phyloP scores from a whole-genome alignment of 2,888 invertebrate species.

The Idaea straminata region DNA sequence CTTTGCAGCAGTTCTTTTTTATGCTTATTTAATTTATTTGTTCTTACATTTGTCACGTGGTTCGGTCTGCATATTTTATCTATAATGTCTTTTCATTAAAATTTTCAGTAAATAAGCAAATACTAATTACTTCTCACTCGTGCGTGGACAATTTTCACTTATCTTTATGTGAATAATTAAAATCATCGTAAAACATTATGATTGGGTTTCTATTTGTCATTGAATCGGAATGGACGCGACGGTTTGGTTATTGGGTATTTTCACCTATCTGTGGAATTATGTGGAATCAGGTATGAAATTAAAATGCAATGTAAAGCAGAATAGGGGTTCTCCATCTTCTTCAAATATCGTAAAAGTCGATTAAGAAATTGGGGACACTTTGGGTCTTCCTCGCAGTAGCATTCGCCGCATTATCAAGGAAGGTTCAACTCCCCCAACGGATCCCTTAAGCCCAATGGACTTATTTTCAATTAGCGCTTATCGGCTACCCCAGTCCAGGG shows the following conservation, averaged over 20 bases:
- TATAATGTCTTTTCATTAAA: slow-evolving; percentile 8
- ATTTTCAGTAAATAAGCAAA: background rate
- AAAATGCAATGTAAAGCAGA: background rate
- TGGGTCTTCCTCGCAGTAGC: no score
- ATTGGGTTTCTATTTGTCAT: slow-evolving; percentile 11
- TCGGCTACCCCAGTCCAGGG: no score
- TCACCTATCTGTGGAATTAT: slow-evolving; percentile 9
- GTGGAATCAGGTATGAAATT: slow-evolving; percentile 12
- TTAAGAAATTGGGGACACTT: no score
- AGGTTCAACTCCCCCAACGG: no score
- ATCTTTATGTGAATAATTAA: slow-evolving; percentile 21
- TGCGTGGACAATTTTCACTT: slow-evolving; percentile 29
- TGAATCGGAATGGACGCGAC: slow-evolving; percentile 8
- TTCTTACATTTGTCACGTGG: background rate
- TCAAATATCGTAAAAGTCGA: no score
- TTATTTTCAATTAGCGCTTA: no score
- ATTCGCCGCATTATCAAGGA: no score
- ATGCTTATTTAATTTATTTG: background rate
- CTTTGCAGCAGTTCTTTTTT: background rate
- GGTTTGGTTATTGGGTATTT: slow-evolving; percentile 10
- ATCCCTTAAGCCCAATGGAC: no score
- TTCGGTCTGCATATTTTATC: background rate
- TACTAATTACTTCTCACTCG: slow-evolving; percentile 18
- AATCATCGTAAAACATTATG: slow-evolving; percentile 8
- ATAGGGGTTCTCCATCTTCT: no score